phyloP scores from a whole-genome alignment of 2,113 vertebrate genomes.

The Apteryx mantelli region DNA sequence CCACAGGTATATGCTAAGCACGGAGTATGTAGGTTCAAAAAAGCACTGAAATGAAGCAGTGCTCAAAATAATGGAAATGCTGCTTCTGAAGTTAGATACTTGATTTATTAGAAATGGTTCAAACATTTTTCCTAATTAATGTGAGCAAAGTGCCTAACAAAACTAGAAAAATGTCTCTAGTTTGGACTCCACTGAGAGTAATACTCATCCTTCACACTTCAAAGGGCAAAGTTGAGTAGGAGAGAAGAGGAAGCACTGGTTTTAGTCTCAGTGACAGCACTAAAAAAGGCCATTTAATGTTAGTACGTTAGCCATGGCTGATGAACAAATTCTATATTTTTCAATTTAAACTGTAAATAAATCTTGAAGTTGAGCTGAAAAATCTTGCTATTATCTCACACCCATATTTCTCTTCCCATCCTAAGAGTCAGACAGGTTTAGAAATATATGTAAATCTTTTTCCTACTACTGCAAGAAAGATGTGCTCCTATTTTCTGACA shows the following conservation, averaged over 20 bases:
- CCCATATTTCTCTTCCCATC: not conserved
- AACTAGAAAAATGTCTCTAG: slow-evolving; percentile 56
- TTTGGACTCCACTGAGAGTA: slow-evolving; percentile 46
- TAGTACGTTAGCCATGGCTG: not conserved
- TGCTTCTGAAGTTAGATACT: slow-evolving; percentile 31
- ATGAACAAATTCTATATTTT: slow-evolving; percentile 11
- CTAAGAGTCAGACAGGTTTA: not conserved
- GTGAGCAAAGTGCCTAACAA: slow-evolving; percentile 59
- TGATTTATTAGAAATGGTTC: slow-evolving; percentile 71
- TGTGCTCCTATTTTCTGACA: not conserved
- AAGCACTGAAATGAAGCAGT: slow-evolving; percentile 54
- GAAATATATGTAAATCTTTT: not conserved
- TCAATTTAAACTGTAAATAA: slow-evolving; percentile 18
- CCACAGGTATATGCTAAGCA: slow-evolving; percentile 46
- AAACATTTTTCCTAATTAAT: slow-evolving; percentile 72
- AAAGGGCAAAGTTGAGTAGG: slow-evolving; percentile 37
- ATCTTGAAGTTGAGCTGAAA: not conserved
- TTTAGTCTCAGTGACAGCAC: slow-evolving; percentile 9
- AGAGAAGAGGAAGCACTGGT: slow-evolving; percentile 20
- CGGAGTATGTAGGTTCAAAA: not conserved
- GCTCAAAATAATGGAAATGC: slow-evolving; percentile 49
- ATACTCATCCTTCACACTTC: slow-evolving; percentile 61
- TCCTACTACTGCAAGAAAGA: not conserved
- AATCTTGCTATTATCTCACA: slow-evolving; percentile 8
- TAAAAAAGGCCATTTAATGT: slow-evolving; percentile 20